Base-by-base conservation (phyloP, 2,113 vertebrate species). In the Tretioscincus oriximinensis region DNA sequence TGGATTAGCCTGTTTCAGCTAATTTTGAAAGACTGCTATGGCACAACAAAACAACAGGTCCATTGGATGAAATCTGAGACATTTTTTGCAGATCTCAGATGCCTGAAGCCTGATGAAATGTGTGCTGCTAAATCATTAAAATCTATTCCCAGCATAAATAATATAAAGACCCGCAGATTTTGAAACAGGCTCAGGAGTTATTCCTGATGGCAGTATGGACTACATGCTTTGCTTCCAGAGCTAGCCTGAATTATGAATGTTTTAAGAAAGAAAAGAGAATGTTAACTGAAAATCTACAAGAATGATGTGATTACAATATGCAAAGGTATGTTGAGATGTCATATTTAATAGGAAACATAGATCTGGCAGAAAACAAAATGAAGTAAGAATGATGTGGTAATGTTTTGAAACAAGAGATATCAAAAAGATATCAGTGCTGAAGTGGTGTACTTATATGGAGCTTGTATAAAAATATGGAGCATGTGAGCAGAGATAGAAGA, bases 91-190 rank as follows among this genome's bases (percentile, higher is more conserved):
- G 41, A 82, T 81, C 4, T 2, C 49, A 85, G 63, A 8, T 73
- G 51, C 58, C 18, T 7, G 47, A 20, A 81, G 76, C 69, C 79
- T 76, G 28, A 81, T 54, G 26, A 2, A 81, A 1, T 77, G 64
- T 31, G 20, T 71, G 80, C 78, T 88, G 80, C 86, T 35, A 73
- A 89, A 65, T 29, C 74, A 85, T 71, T 58, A 72, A 84, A 22
- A 24, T 12, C 10, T n/a, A 49, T 49, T 29, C 79, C 12, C 61
- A 66, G 69, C 4, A 1, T 75, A 35, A 21, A 24, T 77, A 63
- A 87, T 41, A 51, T 66, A 1, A 73, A 64, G n/a, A 29, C 18
- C 29, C 63, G 51, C 47, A 54, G 72, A 65, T 12, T 28, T 45
- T 54, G 35, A 64, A 54, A 35, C 24, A 69, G 28, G 6, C 14